A percentile compares a stretch with the other conserved stretches of the same genome.
phyloP scores from a whole-genome alignment of 2,113 vertebrate genomes.

The Nibea coibor region DNA sequence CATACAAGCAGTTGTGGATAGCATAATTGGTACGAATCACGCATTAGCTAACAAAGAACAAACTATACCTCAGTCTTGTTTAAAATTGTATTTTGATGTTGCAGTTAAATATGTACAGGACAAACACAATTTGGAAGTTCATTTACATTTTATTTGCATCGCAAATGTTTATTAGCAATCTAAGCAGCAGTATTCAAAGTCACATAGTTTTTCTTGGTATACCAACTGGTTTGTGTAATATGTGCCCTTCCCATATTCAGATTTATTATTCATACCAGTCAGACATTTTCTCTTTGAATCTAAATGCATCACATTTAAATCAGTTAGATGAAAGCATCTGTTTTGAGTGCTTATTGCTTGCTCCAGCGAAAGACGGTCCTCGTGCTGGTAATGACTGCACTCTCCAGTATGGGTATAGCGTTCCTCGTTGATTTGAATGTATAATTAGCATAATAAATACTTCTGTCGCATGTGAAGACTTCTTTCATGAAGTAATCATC shows the following conservation, averaged over 20 bases:
- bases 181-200: constrained; percentile 26
- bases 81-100: neutral
- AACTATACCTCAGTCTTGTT: neutral
- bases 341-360: constrained; percentile 78
- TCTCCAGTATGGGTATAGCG: constrained; percentile 63
- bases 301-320: constrained; percentile 75
- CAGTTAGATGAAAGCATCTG: constrained; percentile 79
- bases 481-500: constrained; percentile 73
- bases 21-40: neutral
- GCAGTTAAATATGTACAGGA: neutral
- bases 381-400: constrained; percentile 72
- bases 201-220: constrained; percentile 6
- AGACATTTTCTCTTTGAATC: constrained; percentile 63
- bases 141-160: constrained; percentile 24
- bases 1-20: neutral
- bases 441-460: constrained; percentile 84
- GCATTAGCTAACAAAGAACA: neutral
- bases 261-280: constrained; percentile 63
- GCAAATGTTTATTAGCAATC: constrained; percentile 16
- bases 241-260: constrained; percentile 26
- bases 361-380: constrained; percentile 70
- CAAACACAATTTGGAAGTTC: neutral
- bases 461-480: constrained; percentile 69
- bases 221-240: constrained; percentile 34
- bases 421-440: constrained; percentile 77